phyloP scores from a whole-genome alignment of 92 coral and sea anemone genomes.

The Palythoa grandis region DNA sequence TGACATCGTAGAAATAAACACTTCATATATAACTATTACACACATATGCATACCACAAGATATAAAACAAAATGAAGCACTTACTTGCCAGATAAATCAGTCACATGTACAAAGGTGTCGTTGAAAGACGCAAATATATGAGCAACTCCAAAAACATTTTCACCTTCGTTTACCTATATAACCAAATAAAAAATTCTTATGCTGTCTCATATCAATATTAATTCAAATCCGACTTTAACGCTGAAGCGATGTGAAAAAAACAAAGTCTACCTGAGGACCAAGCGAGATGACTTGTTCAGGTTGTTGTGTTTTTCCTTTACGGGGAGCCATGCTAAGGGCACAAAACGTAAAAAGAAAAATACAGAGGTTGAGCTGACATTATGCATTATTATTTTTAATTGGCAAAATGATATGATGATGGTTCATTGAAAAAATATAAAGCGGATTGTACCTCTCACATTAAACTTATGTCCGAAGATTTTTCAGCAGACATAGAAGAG shows the following conservation, averaged over 20 bases:
- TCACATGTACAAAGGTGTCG: conserved; percentile 98
- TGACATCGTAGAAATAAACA: background rate
- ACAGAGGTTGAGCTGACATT: conserved; percentile 9
- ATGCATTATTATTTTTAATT: conserved; percentile 17
- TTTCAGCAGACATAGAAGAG: conserved; percentile 73
- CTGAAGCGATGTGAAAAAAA: conserved; percentile 11
- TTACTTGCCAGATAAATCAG: conserved; percentile 98
- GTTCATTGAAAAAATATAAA: conserved; percentile 16
- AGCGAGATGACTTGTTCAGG: conserved; percentile 92
- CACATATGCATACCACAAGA: background rate
- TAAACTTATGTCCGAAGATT: conserved; percentile 57
- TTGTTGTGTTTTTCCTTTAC: conserved; percentile 89
- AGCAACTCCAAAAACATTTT: conserved; percentile 96
- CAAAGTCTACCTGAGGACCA: conserved; percentile 91
- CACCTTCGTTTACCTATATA: conserved; percentile 90
- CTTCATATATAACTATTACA: background rate
- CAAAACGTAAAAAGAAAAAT: conserved; percentile 55
- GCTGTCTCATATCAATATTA: background rate
- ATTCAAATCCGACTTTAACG: background rate
- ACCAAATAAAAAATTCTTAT: background rate
- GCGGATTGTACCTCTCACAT: conserved; percentile 54
- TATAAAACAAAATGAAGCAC: conserved; percentile 14
- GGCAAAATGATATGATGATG: conserved; percentile 6
- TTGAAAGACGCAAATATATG: conserved; percentile 99
- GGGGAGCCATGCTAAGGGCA: conserved; percentile 93